These are phyloP conservation scores for Calameuta pallipes DNA, from an alignment of 2,888 invertebrate species.

Conservation along the genomic window DNA sequence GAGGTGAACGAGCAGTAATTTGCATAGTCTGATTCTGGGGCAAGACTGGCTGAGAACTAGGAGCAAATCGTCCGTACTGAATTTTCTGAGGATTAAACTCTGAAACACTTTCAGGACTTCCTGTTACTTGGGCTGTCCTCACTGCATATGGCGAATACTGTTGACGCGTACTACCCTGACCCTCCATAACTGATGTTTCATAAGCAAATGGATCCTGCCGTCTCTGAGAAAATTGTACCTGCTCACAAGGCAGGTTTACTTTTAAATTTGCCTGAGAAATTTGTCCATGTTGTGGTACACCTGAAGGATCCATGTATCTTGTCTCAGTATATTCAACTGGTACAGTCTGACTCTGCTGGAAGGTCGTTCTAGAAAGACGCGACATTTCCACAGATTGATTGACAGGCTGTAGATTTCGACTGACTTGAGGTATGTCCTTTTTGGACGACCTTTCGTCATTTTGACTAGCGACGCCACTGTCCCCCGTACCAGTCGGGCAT, in stretches of 20 bases:
- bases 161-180: not conserved
- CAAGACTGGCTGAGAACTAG: not conserved
- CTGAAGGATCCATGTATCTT: not conserved
- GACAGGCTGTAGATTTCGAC: not conserved
- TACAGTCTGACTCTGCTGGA: not conserved
- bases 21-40: not conserved
- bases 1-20: not conserved
- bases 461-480: conserved; percentile 51
- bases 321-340: not conserved
- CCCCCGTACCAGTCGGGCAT: conserved; percentile 40
- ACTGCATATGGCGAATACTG: not conserved
- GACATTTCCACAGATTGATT: not conserved
- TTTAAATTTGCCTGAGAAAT: not conserved
- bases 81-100: not conserved
- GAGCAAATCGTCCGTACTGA: not conserved
- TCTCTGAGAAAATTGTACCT: not conserved
- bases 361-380: not conserved
- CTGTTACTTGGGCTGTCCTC: not conserved
- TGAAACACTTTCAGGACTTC: not conserved
- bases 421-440: not conserved
- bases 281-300: not conserved
- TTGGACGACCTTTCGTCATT: conserved; percentile 34
- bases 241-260: not conserved
- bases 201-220: not conserved
- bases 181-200: not conserved